phyloP scores from a whole-genome alignment of 2,113 vertebrate genomes.

The Oryzias curvinotus region DNA sequence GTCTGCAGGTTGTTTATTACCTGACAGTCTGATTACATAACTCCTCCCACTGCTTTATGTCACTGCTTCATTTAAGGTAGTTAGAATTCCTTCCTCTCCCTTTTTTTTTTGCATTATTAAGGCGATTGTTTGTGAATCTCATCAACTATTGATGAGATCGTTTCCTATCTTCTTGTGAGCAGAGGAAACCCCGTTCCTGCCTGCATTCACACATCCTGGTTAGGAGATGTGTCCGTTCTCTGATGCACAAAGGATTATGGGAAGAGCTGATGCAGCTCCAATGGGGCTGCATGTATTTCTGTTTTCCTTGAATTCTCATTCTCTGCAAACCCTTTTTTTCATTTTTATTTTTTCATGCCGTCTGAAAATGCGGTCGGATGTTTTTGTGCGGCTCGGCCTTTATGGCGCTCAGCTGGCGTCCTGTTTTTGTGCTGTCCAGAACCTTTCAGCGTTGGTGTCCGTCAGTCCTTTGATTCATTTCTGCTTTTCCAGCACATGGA shows the following conservation, averaged over 20 bases:
- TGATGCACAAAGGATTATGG: conserved; percentile 51
- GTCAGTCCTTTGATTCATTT: conserved; percentile 26
- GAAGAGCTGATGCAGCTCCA: conserved; percentile 33
- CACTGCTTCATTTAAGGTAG: no score
- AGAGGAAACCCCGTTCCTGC: no score
- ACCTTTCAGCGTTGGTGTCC: conserved; percentile 28
- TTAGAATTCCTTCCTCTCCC: no score
- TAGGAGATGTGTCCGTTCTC: conserved; percentile 8
- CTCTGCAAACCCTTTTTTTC: conserved; percentile 37
- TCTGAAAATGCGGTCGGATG: conserved; percentile 10
- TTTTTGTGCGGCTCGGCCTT: conserved; percentile 28
- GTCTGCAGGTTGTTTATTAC: no score
- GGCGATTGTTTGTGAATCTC: no score
- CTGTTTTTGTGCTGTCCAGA: conserved; percentile 55
- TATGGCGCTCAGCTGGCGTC: conserved; percentile 42
- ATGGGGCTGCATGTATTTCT: background rate
- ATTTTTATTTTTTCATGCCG: conserved; percentile 16
- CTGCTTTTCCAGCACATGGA: conserved; percentile 38
- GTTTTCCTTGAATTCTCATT: conserved; percentile 17
- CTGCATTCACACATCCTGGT: no score
- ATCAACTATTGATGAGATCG: no score
- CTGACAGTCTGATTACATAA: no score
- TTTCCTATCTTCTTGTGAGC: no score
- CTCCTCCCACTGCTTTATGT: no score
- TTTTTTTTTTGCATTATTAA: no score